Conservation (phyloP, 2,888 invertebrate species). For the Harpagoxenus sublaevis region DNA sequence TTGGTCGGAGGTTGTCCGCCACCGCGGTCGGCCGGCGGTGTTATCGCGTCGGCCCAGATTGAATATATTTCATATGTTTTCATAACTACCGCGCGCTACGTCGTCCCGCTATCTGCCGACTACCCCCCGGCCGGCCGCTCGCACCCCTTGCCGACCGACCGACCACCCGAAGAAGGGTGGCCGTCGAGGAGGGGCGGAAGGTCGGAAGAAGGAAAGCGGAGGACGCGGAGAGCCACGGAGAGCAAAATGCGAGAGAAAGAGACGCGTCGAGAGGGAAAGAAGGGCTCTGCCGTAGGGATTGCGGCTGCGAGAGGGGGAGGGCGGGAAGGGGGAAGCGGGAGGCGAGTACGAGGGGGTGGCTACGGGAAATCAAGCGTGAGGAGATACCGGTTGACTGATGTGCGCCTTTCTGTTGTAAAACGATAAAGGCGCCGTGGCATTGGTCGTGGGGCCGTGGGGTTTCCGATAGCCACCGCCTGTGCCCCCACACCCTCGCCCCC, state of each 20-base stretch:
- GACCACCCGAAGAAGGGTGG: constrained; percentile 26
- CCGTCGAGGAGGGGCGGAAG: constrained; percentile 27
- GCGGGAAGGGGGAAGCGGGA: constrained; percentile 62
- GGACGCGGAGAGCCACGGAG: constrained; percentile 8
- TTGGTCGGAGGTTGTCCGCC: constrained; percentile 63
- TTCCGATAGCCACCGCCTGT: constrained; percentile 78
- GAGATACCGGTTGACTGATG: constrained; percentile 86
- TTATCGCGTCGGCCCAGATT: constrained; percentile 84
- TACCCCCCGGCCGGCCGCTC: constrained; percentile 53
- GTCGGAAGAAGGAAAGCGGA: constrained; percentile 43
- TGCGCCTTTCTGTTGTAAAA: constrained; percentile 86
- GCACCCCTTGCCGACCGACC: neutral
- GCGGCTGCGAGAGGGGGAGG: constrained; percentile 20
- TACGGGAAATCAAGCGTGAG: constrained; percentile 87
- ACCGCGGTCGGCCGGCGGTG: constrained; percentile 73
- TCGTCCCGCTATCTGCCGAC: constrained; percentile 74
- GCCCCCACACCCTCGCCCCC: constrained; percentile 41
- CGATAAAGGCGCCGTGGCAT: constrained; percentile 86
- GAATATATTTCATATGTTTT: constrained; percentile 86
- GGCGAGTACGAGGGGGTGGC: constrained; percentile 80
- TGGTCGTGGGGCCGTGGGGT: constrained; percentile 85
- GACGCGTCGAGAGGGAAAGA: constrained; percentile 35
- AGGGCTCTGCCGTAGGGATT: constrained; percentile 44
- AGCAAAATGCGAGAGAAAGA: constrained; percentile 55
- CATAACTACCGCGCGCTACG: constrained; percentile 78